Evolutionary conservation across 1,140 invertebrate genomes (phyloP).

Genomic region (Drosophila baimaii): DNA sequence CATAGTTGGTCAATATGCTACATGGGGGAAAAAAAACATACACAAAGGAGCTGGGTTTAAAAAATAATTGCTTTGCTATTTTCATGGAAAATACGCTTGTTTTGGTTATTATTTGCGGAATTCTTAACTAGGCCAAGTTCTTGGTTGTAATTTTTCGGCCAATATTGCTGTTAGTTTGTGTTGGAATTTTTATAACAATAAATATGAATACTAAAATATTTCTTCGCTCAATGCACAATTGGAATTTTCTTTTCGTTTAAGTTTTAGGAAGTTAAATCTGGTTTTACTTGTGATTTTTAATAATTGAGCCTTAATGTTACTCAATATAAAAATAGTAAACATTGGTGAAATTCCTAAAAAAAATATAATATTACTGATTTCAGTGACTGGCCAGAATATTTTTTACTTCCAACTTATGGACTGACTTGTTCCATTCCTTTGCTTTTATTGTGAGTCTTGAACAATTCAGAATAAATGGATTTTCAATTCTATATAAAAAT

Average conservation of each 20-base stretch:
- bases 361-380: not conserved
- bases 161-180: not conserved
- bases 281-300: no score
- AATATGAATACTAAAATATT: not conserved
- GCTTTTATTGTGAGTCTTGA: not conserved
- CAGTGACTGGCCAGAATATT: not conserved
- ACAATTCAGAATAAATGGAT: no score
- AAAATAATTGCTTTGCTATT: constrained; percentile 18
- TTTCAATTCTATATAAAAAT: no score
- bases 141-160: not conserved
- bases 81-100: not conserved
- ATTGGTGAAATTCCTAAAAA: no score
- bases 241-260: not conserved
- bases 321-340: no score
- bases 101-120: not conserved
- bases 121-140: not conserved
- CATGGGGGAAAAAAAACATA: constrained; percentile 7
- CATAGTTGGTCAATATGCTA: constrained; percentile 27
- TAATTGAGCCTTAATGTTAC: no score
- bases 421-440: not conserved
- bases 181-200: not conserved
- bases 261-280: not conserved
- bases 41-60: constrained; percentile 10
- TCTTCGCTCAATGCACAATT: no score
- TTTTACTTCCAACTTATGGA: not conserved